Conservation (phyloP, 64 coral and sea anemone species). For the Pachyseris speciosa region DNA sequence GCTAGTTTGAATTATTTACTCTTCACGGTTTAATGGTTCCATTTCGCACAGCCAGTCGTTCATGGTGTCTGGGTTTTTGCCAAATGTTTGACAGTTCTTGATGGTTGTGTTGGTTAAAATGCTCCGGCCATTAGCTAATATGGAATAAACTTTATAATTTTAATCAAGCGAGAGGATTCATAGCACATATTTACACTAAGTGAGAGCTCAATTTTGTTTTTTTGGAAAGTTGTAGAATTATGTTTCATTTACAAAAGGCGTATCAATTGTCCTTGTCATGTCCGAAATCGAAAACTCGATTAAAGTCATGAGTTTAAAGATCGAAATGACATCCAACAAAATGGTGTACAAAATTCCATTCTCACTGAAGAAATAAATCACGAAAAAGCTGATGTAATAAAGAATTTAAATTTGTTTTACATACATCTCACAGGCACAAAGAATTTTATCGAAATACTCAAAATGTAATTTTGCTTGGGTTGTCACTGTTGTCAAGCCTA, state of each 20-base stretch:
- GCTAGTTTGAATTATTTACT: too few species aligned
- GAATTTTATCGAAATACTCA: too few species aligned
- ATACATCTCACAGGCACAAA: too few species aligned
- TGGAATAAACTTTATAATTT: not conserved
- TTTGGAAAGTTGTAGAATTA: too few species aligned
- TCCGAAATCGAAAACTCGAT: not conserved
- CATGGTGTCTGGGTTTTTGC: not conserved
- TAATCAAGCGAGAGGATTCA: not conserved
- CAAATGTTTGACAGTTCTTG: not conserved
- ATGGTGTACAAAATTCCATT: not conserved
- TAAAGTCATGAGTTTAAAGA: not conserved
- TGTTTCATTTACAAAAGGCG: too few species aligned
- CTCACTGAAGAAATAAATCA: not conserved
- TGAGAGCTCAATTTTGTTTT: not conserved
- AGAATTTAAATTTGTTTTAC: not conserved
- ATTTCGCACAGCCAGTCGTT: not conserved
- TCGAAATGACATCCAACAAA: not conserved
- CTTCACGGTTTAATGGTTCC: not conserved
- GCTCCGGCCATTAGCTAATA: not conserved
- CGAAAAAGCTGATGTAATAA: not conserved
- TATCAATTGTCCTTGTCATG: too few species aligned
- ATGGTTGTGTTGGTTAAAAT: not conserved
- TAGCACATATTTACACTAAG: not conserved
- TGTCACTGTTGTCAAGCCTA: too few species aligned
- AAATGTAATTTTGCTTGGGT: too few species aligned